These are phyloP conservation scores for Drosophila prolongata DNA, from an alignment of 2,888 invertebrate genomes.

Conservation along the genomic window DNA sequence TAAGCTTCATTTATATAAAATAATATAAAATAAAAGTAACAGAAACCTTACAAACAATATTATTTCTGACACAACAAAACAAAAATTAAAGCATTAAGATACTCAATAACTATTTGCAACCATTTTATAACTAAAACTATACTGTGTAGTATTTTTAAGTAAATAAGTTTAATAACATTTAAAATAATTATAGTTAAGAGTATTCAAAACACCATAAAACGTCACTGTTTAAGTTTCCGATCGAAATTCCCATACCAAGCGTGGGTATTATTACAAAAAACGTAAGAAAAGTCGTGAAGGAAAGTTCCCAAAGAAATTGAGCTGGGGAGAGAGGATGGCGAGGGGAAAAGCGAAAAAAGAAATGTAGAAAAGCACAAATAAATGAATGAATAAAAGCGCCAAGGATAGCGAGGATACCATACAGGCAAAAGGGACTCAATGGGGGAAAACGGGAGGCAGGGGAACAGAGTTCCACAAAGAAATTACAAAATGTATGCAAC, in stretches of 20 bases:
- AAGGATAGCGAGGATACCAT: constrained; percentile 21
- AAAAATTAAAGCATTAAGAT: too few relatives aligned
- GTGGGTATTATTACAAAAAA: constrained; percentile 42
- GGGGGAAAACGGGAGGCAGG: constrained; percentile 7
- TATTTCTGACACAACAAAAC: too few relatives aligned
- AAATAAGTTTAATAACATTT: not conserved
- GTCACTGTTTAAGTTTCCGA: constrained; percentile 10
- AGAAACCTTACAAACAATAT: too few relatives aligned
- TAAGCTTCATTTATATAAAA: too few relatives aligned
- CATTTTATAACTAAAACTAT: not conserved
- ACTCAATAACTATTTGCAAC: too few relatives aligned
- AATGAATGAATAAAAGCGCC: constrained; percentile 79
- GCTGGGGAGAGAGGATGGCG: constrained; percentile 26
- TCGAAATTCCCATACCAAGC: constrained; percentile 34
- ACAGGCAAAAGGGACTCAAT: constrained; percentile 10
- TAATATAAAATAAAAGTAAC: too few relatives aligned
- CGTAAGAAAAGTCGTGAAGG: constrained; percentile 36
- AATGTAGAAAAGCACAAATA: constrained; percentile 79
- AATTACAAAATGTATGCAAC: constrained; percentile 60
- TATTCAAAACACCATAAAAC: not conserved
- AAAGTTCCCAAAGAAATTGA: constrained; percentile 35
- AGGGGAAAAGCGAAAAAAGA: constrained; percentile 30
- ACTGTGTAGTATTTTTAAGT: not conserved
- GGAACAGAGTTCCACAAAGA: constrained; percentile 51
- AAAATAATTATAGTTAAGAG: not conserved